Percentiles rank a stretch among this genome's conserved stretches.
phyloP scores from a whole-genome alignment of 2,888 invertebrate genomes.

The Drosophila incognita region DNA sequence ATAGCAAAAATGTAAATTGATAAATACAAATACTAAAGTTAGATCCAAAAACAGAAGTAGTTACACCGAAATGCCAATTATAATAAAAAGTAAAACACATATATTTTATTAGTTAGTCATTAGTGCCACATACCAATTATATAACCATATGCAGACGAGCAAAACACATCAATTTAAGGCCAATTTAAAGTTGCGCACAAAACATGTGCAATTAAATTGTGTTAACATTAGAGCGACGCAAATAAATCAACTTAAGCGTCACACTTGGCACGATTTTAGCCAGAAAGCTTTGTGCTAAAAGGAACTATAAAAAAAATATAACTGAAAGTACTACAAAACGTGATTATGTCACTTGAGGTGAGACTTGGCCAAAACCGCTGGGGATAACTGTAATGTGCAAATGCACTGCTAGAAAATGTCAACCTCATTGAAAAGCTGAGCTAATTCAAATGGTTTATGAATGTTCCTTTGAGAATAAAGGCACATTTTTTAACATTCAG shows the following conservation, averaged over 20 bases:
- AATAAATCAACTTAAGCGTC: constrained; percentile 65
- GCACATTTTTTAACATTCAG: too few species aligned
- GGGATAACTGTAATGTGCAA: constrained; percentile 39
- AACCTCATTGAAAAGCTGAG: not conserved
- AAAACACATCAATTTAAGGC: constrained; percentile 4
- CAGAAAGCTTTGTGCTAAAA: constrained; percentile 33
- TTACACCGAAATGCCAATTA: constrained; percentile 33
- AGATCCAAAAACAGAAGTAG: constrained; percentile 20
- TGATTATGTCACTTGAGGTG: constrained; percentile 59
- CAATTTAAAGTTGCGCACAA: constrained; percentile 32
- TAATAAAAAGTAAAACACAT: not conserved
- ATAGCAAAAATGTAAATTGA: constrained; percentile 50
- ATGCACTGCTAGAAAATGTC: constrained; percentile 45
- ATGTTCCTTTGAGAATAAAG: not conserved
- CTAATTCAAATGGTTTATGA: not conserved
- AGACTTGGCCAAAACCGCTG: constrained; percentile 16
- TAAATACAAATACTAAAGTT: constrained; percentile 20
- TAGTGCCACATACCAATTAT: constrained; percentile 47
- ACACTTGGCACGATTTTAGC: constrained; percentile 66
- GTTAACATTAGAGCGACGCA: constrained; percentile 31
- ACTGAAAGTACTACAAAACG: constrained; percentile 14
- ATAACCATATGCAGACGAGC: constrained; percentile 13
- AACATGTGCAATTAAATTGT: constrained; percentile 63
- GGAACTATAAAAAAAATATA: constrained; percentile 14
- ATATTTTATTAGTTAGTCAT: constrained; percentile 38